These are phyloP conservation scores for Trichechus manatus DNA, from an alignment of 2,113 vertebrate species.

Conservation along the genomic window DNA sequence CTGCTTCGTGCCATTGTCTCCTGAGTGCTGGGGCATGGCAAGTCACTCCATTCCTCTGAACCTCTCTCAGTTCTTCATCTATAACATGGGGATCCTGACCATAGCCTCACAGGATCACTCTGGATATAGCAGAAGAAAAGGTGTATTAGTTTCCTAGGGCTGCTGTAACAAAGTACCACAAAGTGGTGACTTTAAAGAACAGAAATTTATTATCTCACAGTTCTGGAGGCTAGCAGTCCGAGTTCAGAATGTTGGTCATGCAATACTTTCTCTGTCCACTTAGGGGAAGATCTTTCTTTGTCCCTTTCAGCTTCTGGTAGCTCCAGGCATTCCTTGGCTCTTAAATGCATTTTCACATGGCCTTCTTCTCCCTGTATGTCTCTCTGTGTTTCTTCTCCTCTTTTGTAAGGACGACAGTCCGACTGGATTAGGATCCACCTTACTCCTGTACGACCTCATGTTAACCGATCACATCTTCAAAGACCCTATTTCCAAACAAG, in stretches of 20 bases:
- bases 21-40: too few species aligned
- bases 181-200: too few species aligned
- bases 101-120: neutral
- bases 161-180: too few species aligned
- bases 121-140: neutral
- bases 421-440: neutral
- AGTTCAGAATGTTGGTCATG: neutral
- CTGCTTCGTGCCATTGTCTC: accelerated
- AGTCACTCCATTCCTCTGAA: neutral
- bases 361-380: neutral
- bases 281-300: neutral
- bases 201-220: neutral
- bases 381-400: neutral
- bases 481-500: neutral
- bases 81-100: neutral
- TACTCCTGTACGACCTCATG: neutral
- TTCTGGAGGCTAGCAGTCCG: neutral
- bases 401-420: neutral
- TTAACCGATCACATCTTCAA: neutral
- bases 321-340: neutral
- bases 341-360: neutral
- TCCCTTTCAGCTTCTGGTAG: neutral
- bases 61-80: neutral
- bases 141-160: neutral
- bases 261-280: neutral